A percentile compares a stretch with the other conserved stretches of the same genome.
These are phyloP conservation scores for Nothocercus nigrocapillus DNA, from an alignment of 2,113 vertebrate species.

Conservation along the genomic window DNA sequence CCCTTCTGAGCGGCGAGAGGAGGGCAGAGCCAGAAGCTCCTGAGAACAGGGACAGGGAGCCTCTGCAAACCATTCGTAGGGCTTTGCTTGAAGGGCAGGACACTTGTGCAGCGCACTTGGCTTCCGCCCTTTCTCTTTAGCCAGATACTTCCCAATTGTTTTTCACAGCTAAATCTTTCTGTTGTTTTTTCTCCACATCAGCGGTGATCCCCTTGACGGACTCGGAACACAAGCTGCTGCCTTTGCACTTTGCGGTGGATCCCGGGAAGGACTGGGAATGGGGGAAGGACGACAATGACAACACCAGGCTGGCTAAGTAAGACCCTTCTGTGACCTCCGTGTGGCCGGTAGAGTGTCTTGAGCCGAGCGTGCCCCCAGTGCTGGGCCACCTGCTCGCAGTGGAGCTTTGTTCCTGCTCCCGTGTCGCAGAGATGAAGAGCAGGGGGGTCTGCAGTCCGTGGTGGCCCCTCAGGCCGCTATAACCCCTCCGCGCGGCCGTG, in stretches of 20 bases:
- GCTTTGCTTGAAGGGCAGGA: not conserved
- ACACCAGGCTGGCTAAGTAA: conserved; percentile 94
- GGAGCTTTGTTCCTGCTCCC: not conserved
- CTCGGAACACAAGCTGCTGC: conserved; percentile 97
- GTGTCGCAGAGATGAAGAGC: not conserved
- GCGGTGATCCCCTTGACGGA: conserved; percentile 98
- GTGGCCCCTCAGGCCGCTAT: not conserved
- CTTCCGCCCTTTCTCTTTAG: not conserved
- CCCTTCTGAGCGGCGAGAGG: not conserved
- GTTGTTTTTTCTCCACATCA: conserved; percentile 69
- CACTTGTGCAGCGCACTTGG: not conserved
- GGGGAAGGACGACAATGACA: conserved; percentile 96
- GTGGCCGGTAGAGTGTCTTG: conserved; percentile 31
- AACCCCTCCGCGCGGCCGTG: not conserved
- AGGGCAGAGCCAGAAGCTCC: not conserved
- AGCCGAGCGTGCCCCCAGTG: not conserved
- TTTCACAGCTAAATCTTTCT: not conserved
- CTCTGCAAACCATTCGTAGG: not conserved
- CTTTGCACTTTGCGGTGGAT: conserved; percentile 97
- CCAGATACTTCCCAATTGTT: not conserved
- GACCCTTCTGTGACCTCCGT: conserved; percentile 36
- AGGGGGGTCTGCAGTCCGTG: not conserved
- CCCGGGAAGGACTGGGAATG: conserved; percentile 97
- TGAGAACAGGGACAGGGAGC: not conserved
- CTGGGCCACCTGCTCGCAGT: not conserved